These are phyloP conservation scores for Lucinisca nassula DNA, from an alignment of 2,888 invertebrate species.

Conservation along the genomic window DNA sequence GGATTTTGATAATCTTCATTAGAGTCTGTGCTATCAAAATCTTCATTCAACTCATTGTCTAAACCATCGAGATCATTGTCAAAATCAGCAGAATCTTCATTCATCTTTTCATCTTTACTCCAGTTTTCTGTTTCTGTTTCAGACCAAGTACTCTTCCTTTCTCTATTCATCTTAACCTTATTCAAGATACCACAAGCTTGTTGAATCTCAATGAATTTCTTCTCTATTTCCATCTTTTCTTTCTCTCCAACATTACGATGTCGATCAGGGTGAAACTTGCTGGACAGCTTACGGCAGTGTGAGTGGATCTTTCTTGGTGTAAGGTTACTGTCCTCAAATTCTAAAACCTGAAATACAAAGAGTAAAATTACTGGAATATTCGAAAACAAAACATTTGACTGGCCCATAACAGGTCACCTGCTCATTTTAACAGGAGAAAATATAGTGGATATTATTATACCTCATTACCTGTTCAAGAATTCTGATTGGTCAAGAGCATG, in stretches of 20 bases:
- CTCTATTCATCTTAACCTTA: slow-evolving; percentile 45
- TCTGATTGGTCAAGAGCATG: too few relatives aligned
- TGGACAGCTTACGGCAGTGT: slow-evolving; percentile 53
- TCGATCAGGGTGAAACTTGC: slow-evolving; percentile 60
- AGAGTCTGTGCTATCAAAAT: background rate
- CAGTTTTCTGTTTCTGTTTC: background rate
- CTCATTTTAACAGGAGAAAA: too few relatives aligned
- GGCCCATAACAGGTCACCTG: too few relatives aligned
- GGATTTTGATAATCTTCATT: slow-evolving; percentile 1
- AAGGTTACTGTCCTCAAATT: slow-evolving; percentile 28
- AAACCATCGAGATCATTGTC: background rate
- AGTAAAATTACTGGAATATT: too few relatives aligned
- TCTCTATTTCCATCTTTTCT: slow-evolving; percentile 37
- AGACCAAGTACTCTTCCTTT: slow-evolving; percentile 56
- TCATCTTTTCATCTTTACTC: background rate
- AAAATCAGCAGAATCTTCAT: background rate
- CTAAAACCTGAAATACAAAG: slow-evolving; percentile 50
- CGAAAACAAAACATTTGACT: too few relatives aligned
- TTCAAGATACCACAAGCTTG: slow-evolving; percentile 57
- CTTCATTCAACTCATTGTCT: background rate
- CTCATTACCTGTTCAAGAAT: too few relatives aligned
- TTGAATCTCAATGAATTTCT: slow-evolving; percentile 58
- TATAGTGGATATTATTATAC: too few relatives aligned
- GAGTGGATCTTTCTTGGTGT: slow-evolving; percentile 46
- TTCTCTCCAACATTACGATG: slow-evolving; percentile 29